Conservation (phyloP, 2,113 vertebrate species). For the Oreochromis spilurus region DNA sequence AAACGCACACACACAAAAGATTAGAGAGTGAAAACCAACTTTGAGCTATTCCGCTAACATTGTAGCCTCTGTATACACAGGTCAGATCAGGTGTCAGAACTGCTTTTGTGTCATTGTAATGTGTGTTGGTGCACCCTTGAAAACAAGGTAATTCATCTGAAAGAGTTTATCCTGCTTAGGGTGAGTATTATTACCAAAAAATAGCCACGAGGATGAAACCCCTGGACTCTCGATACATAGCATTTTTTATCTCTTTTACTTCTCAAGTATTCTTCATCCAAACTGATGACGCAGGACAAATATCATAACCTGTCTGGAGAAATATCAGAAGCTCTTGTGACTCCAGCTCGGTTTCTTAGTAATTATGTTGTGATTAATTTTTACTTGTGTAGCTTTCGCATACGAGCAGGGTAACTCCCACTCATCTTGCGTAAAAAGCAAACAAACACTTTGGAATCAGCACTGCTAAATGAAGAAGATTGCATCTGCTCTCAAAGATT, state of each 20-base stretch:
- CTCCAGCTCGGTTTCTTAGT: background rate
- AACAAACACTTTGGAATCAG: background rate
- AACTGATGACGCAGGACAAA: background rate
- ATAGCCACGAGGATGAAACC: background rate
- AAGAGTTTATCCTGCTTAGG: background rate
- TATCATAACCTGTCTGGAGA: background rate
- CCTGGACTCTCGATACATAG: background rate
- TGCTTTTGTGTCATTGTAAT: background rate
- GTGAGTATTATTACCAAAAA: background rate
- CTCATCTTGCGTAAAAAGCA: background rate
- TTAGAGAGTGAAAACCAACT: background rate
- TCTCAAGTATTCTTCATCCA: background rate
- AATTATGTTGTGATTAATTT: background rate
- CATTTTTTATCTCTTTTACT: background rate
- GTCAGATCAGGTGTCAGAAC: background rate
- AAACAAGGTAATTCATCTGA: background rate
- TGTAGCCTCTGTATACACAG: background rate
- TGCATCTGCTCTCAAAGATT: constrained; percentile 6
- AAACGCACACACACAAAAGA: background rate
- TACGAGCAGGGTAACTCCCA: background rate
- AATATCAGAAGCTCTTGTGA: background rate
- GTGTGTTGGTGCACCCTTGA: background rate
- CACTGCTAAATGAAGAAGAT: constrained; percentile 22
- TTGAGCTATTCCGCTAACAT: background rate
- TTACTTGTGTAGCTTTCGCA: background rate